phyloP scores from a whole-genome alignment of 2,797 vertebrate genomes.

The Allobates femoralis region DNA sequence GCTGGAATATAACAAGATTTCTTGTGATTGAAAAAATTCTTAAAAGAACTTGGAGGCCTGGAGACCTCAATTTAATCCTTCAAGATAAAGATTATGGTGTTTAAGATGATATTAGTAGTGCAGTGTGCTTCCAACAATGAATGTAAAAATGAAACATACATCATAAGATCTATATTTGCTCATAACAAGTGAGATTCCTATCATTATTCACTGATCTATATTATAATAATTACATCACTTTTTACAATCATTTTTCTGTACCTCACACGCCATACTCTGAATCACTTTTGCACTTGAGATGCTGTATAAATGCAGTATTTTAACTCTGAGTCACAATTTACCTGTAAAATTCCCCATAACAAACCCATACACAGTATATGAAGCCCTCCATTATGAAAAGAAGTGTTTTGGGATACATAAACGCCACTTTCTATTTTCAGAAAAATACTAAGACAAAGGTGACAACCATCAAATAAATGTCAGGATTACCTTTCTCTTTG shows the following conservation, averaged over 20 bases:
- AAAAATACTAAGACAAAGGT: not conserved
- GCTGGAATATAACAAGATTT: not conserved
- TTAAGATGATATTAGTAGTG: not conserved
- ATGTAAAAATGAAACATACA: not conserved
- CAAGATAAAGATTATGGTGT: not conserved
- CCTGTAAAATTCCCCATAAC: not conserved
- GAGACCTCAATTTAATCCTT: not conserved
- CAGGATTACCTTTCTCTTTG: slow-evolving; percentile 63
- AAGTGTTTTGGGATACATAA: not conserved
- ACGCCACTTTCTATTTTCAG: not conserved
- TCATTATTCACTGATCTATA: not conserved
- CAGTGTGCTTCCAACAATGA: not conserved
- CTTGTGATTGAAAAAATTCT: not conserved
- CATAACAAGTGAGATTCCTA: not conserved
- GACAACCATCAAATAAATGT: not conserved
- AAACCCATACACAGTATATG: not conserved
- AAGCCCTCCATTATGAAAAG: not conserved
- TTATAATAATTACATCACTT: not conserved
- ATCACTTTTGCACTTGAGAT: not conserved
- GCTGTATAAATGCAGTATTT: not conserved
- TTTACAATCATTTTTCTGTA: not conserved
- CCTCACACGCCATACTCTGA: not conserved
- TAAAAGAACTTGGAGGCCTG: not conserved
- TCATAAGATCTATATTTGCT: not conserved
- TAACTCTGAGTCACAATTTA: not conserved